Percentiles rank a stretch among this genome's conserved stretches.
phyloP scores from a whole-genome alignment of 2,888 invertebrate genomes.

The Amphiduros pacificus region DNA sequence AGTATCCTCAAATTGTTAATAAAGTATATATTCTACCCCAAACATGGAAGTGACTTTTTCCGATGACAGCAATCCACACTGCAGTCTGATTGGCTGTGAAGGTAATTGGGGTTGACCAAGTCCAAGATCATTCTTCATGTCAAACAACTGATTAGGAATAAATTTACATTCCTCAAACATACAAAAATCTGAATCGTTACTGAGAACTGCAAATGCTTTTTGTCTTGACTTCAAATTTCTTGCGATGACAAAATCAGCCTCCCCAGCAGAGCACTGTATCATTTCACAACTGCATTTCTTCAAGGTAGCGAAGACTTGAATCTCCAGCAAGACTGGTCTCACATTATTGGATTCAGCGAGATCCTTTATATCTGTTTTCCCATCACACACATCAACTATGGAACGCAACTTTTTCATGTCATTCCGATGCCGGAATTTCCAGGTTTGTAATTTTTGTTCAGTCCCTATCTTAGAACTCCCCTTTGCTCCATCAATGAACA shows the following conservation, averaged over 20 bases:
- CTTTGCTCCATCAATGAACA: slow-evolving; percentile 50
- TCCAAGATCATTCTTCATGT: slow-evolving; percentile 43
- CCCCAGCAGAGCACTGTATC: slow-evolving; percentile 38
- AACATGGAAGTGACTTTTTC: slow-evolving; percentile 10
- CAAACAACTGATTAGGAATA: slow-evolving; percentile 48
- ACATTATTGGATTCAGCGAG: slow-evolving; percentile 33
- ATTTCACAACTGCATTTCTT: slow-evolving; percentile 43
- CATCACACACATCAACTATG: slow-evolving; percentile 39
- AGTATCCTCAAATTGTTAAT: too few relatives aligned
- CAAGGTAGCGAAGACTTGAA: slow-evolving; percentile 38
- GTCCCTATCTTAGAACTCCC: slow-evolving; percentile 25
- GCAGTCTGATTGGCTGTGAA: slow-evolving; percentile 39
- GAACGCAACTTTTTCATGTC: slow-evolving; percentile 40
- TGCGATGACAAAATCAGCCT: slow-evolving; percentile 49
- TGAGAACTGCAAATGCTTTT: slow-evolving; percentile 48
- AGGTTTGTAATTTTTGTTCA: slow-evolving; percentile 47
- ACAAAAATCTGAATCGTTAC: slow-evolving; percentile 56
- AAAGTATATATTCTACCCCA: slow-evolving; percentile 22
- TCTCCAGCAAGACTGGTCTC: slow-evolving; percentile 49
- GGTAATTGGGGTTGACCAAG: slow-evolving; percentile 32
- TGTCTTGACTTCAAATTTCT: slow-evolving; percentile 38
- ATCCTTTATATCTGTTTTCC: slow-evolving; percentile 31
- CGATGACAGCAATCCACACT: slow-evolving; percentile 39
- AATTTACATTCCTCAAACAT: slow-evolving; percentile 40
- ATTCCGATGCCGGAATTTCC: slow-evolving; percentile 41